Percentiles rank a stretch among this genome's conserved stretches.
These are phyloP conservation scores for Nymphalis urticae DNA, from an alignment of 2,888 invertebrate genomes.

Conservation along the genomic window DNA sequence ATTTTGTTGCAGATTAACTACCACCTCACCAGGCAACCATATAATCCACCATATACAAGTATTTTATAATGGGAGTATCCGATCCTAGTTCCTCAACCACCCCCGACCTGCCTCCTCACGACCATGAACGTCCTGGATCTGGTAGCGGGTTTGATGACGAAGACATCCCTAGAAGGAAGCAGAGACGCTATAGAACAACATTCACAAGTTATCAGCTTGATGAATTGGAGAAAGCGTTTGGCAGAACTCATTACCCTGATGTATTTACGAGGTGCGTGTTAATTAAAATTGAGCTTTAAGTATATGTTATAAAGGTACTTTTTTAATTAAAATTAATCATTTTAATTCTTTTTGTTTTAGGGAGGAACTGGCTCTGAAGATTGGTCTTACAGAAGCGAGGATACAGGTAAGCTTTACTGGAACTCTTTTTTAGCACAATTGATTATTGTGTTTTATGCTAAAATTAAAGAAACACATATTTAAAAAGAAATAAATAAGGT, in stretches of 20 bases:
- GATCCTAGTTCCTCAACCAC: conserved; percentile 67
- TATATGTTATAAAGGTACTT: background rate
- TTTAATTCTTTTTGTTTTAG: conserved; percentile 82
- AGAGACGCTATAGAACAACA: conserved; percentile 94
- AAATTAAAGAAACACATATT: too few relatives aligned
- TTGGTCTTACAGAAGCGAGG: conserved; percentile 95
- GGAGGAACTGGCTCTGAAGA: conserved; percentile 96
- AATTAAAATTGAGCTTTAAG: background rate
- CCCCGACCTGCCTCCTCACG: conserved; percentile 60
- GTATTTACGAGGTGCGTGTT: conserved; percentile 93
- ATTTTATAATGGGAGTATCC: conserved; percentile 66
- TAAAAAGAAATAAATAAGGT: too few relatives aligned
- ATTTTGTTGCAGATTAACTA: conserved; percentile 48
- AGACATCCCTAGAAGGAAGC: conserved; percentile 93
- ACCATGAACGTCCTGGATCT: conserved; percentile 67
- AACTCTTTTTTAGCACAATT: background rate
- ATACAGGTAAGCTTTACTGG: conserved; percentile 88
- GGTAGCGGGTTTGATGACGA: conserved; percentile 83
- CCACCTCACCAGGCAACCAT: background rate
- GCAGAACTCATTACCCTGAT: conserved; percentile 98
- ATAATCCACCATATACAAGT: background rate
- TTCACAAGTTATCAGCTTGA: conserved; percentile 97
- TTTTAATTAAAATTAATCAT: background rate
- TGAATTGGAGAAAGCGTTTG: conserved; percentile 97
- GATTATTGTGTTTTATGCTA: too few relatives aligned